Base-by-base conservation (phyloP, 2,888 invertebrate genomes). In the Tethea ocularis region DNA sequence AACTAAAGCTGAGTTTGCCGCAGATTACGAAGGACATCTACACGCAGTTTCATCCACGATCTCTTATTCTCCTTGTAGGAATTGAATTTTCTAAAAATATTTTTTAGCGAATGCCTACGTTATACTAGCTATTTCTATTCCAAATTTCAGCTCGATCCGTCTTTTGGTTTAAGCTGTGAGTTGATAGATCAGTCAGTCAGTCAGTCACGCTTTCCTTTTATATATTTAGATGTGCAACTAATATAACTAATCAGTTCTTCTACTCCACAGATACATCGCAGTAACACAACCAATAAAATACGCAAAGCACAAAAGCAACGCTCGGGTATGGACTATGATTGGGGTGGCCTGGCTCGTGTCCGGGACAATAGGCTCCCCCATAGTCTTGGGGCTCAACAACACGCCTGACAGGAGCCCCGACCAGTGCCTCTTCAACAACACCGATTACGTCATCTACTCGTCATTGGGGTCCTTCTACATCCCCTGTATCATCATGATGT, bases 261-360 rank as follows among this genome's bases (percentile, higher is more conserved):
- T n/a, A n/a, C 55, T 72, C 61, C 62, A 22, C 95, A 99, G 99
- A 94, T 99, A 98, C 91, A 99, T 99, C 84, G 99, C 99, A 69
- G 99, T 99, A 71, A 99, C 99, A 24, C 97, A 98, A 87, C 99
- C 99, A 78, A 99, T 99, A 84, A 98, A 99, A 91, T 99, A 99
- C 94, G 98, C 99, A 64, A 98, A 98, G 84, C 99, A 99, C 94
- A 98, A 98, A 94, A 99, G 98, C 94, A 98, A 97, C 91, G 95
- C 96, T 56, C 96, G 99, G 65, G 98, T 99, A 57, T 97, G 97
- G 95, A 92, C 98, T 83, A 99, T 99, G 83, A 98, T 99, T 78
- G 96, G 96, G 33, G 93, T 99, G 65, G 99, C 99, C 41, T 99
- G 99, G 99, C 95, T 97, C 75, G 97, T 99, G 82, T 93, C 93